These are phyloP conservation scores for Mnemiopsis leidyi DNA, from an alignment of 37 sponge, comb jelly and placozoan species.

Conservation along the genomic window DNA sequence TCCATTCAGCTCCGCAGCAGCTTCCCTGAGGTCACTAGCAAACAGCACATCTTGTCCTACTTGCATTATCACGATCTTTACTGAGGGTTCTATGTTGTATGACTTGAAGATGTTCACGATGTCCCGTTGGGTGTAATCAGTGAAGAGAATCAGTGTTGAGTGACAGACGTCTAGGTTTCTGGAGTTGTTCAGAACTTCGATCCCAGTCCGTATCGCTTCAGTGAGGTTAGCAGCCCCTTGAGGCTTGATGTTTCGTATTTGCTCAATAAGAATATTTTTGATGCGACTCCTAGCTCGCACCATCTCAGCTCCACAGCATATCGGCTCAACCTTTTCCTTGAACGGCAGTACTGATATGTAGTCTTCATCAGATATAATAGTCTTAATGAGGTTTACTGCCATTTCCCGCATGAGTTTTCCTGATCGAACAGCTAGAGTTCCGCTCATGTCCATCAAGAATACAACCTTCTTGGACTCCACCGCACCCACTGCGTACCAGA, in stretches of 20 bases:
- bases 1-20: background rate
- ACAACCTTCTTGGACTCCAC: background rate
- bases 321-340: background rate
- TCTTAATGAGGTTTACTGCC: background rate
- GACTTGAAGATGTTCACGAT: background rate
- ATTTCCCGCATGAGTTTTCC: background rate
- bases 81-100: background rate
- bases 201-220: background rate
- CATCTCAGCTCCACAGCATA: background rate
- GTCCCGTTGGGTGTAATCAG: background rate
- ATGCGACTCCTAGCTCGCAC: background rate
- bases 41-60: background rate
- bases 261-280: background rate
- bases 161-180: background rate
- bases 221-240: background rate
- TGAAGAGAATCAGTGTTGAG: background rate
- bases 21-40: background rate
- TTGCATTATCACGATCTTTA: background rate
- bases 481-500: background rate
- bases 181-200: background rate
- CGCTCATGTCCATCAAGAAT: slow-evolving; percentile 20
- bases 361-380: slow-evolving; percentile 9
- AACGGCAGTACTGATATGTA: background rate
- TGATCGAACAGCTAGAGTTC: background rate
- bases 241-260: background rate